Base-by-base conservation (phyloP, 2,113 vertebrate species). In the Corydoras sp. region DNA sequence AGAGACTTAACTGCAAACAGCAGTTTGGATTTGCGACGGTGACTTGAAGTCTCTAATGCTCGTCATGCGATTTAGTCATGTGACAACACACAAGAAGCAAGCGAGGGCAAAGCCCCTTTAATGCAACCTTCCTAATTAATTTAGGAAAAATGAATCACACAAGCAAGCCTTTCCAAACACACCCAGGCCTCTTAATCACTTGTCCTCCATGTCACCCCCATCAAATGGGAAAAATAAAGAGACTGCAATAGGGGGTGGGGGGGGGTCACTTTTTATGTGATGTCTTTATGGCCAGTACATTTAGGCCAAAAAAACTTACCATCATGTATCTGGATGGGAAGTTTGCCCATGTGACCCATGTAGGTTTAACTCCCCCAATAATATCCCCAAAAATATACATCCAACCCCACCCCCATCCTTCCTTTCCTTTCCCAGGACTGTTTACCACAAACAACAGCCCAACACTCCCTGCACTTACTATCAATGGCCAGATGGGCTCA, bases 121-220 rank as follows among this genome's bases (percentile, higher is more conserved):
- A 68, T 59, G 79, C 85, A 85, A 81, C 79, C 79, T 78, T 82
- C 80, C 91, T 43, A 88, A 94, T 93, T 91, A 92, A 92, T 90
- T 87, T 90, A 88, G 88, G 85, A 90, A 91, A 92, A 92, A 90
- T 91, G 89, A 90, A 93, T 91, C 89, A 90, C 84, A 24, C 18
- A 24, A 58, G 87, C 64, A 3, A 88, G 87, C 87, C 88, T 90
- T 88, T 84, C 71, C 76, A 72, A 72, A 81, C 78, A 76, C 75
- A 65, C 31, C 50, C 70, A 61, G 54, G 51, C 53, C 51, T 67
- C 35, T 75, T 68, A 73, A 80, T 73, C 35, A 77, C 66, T 65
- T 65, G 76, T 76, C 31, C 73, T 69, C 24, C 15, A 12, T 48
- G 54, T 14, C n/a, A 61, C 63, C 11, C 60, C 66, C 35, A 24